Evolutionary conservation across 2,113 vertebrate genomes (phyloP), one percentile per base, ranked within the genome.

Genomic region (Dendrocopos noguchii): DNA sequence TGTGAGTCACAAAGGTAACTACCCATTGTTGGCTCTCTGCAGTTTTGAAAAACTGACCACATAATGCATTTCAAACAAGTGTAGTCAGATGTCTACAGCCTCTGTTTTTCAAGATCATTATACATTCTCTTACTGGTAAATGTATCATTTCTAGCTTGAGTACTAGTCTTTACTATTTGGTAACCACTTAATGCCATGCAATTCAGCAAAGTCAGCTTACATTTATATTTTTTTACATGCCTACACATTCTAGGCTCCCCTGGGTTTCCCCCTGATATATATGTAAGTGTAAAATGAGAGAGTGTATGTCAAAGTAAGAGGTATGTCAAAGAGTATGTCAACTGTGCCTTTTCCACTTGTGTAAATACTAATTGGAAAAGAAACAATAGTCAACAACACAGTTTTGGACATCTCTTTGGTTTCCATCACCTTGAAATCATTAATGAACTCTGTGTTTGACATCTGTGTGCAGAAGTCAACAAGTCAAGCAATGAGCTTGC

Each of bases 351-450:
- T 8, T 91, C 15, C 72, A 68, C 50, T 86, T 42, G 47, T 80
- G 76, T 97, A 92, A 47, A 87, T 70, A 56, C 57, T 77, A 95
- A 93, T 91, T 63, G 85, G 91, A 91, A 93, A 92, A 88, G 75
- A 84, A 95, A 50, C 39, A 91, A 33, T 91, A 84, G 88, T 94
- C 50, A 94, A 20, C 57, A 93, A 29, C 95, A 71, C 76, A 83
- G 15, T 63, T 94, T 44, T 90, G 85, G 83, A 90, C 18, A 91
- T 94, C 67, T 36, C 56, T 95, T 84, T 95, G 63, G 52, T 93
- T 97, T 97, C 87, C 42, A 5, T 91, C 59, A 96, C 91, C 87
- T 96, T 97, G 93, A 97, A 97, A 87, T 95, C 87, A 95, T 97
- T 96, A 95, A 95, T 96, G 94, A 96, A 82, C 57, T 93, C 75